Conservation (phyloP, 2,888 invertebrate species). For the Meiosimyza decipiens region DNA sequence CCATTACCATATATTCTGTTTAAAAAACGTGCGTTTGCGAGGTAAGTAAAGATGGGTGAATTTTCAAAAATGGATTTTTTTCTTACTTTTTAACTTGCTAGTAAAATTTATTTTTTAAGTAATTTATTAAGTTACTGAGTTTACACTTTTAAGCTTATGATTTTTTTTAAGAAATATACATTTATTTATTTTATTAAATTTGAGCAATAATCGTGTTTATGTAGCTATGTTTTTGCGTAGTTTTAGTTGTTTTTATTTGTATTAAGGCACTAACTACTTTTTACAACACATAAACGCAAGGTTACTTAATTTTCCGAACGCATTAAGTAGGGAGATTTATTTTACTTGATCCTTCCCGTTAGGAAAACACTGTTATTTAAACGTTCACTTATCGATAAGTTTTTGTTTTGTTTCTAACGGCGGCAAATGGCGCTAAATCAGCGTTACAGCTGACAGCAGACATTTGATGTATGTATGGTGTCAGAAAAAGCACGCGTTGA, state of each 20-base stretch:
- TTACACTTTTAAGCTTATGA: slow-evolving; percentile 1
- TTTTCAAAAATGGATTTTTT: slow-evolving; percentile 7
- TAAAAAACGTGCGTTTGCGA: slow-evolving; percentile 32
- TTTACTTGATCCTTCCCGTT: neutral
- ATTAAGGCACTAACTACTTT: slow-evolving; percentile 37
- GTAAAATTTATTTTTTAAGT: neutral
- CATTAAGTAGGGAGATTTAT: slow-evolving; percentile 14
- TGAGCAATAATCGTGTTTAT: slow-evolving; percentile 45
- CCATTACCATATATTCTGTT: slow-evolving; percentile 73
- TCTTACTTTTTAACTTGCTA: slow-evolving; percentile 2
- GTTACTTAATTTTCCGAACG: neutral
- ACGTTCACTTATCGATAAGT: neutral
- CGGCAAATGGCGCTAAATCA: neutral
- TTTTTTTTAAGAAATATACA: slow-evolving; percentile 4
- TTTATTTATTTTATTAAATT: slow-evolving; percentile 22
- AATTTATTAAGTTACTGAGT: neutral
- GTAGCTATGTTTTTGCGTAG: slow-evolving; percentile 25
- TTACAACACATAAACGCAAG: neutral
- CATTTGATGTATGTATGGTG: neutral
- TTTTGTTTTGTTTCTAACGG: neutral
- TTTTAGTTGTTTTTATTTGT: slow-evolving; percentile 22
- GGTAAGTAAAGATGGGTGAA: slow-evolving; percentile 6
- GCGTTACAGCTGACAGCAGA: neutral
- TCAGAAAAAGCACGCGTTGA: neutral
- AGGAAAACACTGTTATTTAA: neutral